Evolutionary conservation across 2,113 vertebrate species (phyloP).

Genomic region (Gallinago paraguaiae): DNA sequence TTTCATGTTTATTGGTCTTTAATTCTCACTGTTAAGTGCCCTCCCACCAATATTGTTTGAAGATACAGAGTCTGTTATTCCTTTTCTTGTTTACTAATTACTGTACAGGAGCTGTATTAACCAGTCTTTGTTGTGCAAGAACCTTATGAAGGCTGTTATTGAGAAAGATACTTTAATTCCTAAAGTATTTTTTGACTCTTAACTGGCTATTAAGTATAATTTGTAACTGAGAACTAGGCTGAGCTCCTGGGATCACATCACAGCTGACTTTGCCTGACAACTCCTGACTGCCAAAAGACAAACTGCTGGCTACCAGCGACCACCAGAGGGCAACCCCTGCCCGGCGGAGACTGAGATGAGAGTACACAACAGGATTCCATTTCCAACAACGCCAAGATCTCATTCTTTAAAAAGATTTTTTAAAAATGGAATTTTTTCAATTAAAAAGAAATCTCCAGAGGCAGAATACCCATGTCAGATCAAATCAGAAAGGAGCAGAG

Average conservation of each 20-base stretch:
- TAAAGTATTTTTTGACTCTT: not conserved
- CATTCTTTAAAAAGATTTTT: not conserved
- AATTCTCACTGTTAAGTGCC: not conserved
- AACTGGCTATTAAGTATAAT: not conserved
- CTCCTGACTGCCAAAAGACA: not conserved
- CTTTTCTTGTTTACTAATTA: not conserved
- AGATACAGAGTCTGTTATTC: not conserved
- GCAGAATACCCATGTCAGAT: not conserved
- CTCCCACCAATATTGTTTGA: not conserved
- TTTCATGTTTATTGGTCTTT: not conserved
- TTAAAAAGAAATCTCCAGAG: not conserved
- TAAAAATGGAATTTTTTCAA: no score
- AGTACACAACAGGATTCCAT: not conserved
- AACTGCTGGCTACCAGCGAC: not conserved
- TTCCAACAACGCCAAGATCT: not conserved
- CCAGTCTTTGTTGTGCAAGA: not conserved
- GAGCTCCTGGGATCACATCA: not conserved
- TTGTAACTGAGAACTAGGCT: not conserved
- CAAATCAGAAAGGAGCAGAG: not conserved
- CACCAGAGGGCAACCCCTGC: constrained; percentile 60
- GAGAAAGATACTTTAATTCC: not conserved
- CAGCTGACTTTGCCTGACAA: not conserved
- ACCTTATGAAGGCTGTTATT: not conserved
- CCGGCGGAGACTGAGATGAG: not conserved
- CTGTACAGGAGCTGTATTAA: not conserved